Base-by-base conservation (phyloP, 2,797 vertebrate genomes). In the Chelidonichthys spinosus region DNA sequence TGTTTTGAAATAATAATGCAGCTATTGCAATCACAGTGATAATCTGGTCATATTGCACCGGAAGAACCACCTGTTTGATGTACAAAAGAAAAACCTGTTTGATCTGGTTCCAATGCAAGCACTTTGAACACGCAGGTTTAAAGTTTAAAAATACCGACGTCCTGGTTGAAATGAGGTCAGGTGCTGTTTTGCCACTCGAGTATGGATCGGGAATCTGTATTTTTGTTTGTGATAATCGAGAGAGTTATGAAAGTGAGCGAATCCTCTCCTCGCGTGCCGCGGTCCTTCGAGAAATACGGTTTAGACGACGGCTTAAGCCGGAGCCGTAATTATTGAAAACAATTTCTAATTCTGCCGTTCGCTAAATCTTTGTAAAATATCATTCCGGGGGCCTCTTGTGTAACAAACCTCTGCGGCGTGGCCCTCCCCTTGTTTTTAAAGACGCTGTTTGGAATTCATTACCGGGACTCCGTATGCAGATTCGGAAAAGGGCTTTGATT, bases 401-500 rank as follows among this genome's bases (percentile, higher is more conserved):
- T 85, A 77, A 85, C 79, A 60, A 63, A 46, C 64, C 83, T 79
- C 74, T 32, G 61, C 33, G 83, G 85, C 75, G 74, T 82, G 85
- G 81, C 86, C 83, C 83, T 74, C 74, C 74, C 77, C 76, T 82
- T 81, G 76, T 88, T 92, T 90, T 91, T 85, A 91, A 92, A 92
- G 89, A 88, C 52, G 76, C 89, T 88, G 82, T 93, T 93, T 90
- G 87, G 86, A 91, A 93, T 94, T 94, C 90, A 91, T 80, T 89
- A 84, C 84, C 84, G 86, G 91, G 86, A 87, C 85, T 90, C 70
- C 15, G 60, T 92, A 92, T 92, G 88, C 92, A 93, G 90, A 93
- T 93, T 91, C 55, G 67, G 84, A 89, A 25, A 25, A 87, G 86
- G 89, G 91, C 90, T 94, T 93, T 95, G 93, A 95, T 95, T 95